phyloP scores from a whole-genome alignment of 2,888 invertebrate species.

The Oithona nana region DNA sequence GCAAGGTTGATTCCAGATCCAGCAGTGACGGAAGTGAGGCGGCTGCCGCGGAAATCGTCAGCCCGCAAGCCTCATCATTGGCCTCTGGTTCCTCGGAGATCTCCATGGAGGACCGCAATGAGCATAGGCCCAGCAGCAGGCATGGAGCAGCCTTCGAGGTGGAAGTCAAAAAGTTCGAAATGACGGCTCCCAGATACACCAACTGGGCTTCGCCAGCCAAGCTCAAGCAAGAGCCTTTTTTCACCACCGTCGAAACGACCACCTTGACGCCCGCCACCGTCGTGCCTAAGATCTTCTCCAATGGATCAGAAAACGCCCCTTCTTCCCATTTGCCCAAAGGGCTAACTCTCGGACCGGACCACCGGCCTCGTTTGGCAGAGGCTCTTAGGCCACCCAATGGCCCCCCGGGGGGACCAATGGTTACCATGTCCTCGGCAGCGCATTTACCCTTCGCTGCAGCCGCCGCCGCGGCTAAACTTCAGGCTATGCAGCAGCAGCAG shows the following conservation, averaged over 20 bases:
- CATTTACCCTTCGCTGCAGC: background rate
- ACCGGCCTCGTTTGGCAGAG: background rate
- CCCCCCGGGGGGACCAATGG: slow-evolving; percentile 5
- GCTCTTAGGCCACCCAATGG: slow-evolving; percentile 12
- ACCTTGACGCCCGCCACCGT: slow-evolving; percentile 18
- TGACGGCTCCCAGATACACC: background rate
- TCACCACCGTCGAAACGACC: slow-evolving; percentile 15
- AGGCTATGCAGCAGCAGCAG: background rate
- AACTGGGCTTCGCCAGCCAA: background rate
- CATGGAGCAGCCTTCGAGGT: background rate
- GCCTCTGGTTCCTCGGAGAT: background rate
- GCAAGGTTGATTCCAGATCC: slow-evolving; percentile 90
- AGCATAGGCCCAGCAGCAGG: slow-evolving; percentile 2
- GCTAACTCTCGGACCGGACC: background rate
- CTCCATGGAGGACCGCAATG: background rate
- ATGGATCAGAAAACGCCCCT: slow-evolving; percentile 18
- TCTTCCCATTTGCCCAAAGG: slow-evolving; percentile 10
- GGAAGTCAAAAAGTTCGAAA: background rate
- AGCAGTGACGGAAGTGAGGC: slow-evolving; percentile 67
- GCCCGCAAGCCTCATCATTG: background rate
- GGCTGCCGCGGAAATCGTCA: background rate
- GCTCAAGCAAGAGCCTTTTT: slow-evolving; percentile 19
- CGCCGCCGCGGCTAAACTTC: background rate
- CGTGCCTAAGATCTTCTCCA: slow-evolving; percentile 17
- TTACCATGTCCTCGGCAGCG: background rate